Conservation (phyloP, 2,113 vertebrate genomes). For the Erinaceus europaeus region DNA sequence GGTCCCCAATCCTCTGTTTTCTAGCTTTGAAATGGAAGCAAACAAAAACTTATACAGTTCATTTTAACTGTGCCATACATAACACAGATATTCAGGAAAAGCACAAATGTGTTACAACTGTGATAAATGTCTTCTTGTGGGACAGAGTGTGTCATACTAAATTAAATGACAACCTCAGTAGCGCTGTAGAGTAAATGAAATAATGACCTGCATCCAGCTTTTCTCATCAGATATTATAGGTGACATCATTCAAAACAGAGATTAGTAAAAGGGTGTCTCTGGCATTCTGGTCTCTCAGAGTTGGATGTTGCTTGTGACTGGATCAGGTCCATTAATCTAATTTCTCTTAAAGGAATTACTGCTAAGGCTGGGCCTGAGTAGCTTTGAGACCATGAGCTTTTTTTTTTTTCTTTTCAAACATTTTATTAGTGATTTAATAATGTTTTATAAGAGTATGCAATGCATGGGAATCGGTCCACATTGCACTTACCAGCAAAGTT, state of each 20-base stretch:
- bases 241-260: neutral
- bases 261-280: neutral
- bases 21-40: neutral
- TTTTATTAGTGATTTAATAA: too few species aligned
- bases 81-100: neutral
- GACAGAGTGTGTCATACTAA: neutral
- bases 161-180: neutral
- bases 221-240: neutral
- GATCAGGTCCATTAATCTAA: neutral
- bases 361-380: neutral
- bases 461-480: too few species aligned
- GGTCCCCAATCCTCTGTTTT: slow-evolving; percentile 10
- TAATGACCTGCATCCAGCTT: neutral
- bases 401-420: too few species aligned
- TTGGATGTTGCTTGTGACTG: neutral
- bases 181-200: neutral
- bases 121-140: neutral
- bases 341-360: neutral
- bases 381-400: neutral
- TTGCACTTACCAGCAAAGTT: too few species aligned
- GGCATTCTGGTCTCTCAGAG: neutral
- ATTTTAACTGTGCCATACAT: neutral
- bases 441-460: too few species aligned
- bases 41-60: neutral
- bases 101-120: neutral